Conservation (phyloP, 2,113 vertebrate genomes). For the Tragelaphus imberbis region DNA sequence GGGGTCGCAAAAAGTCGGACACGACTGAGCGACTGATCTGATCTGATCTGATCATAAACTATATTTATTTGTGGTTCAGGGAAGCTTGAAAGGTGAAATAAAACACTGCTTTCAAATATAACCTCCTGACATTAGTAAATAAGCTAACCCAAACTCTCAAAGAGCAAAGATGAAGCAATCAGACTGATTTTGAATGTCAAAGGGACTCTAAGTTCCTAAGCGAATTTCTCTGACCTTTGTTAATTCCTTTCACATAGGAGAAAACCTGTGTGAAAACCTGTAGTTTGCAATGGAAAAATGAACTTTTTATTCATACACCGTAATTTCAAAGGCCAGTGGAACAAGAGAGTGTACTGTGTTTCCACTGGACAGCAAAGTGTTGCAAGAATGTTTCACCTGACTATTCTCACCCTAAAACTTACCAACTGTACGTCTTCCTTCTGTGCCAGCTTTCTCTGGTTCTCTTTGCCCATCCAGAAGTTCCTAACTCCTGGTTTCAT, state of each 20-base stretch:
- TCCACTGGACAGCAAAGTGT: not conserved
- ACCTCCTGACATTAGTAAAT: not conserved
- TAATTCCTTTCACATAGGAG: not conserved
- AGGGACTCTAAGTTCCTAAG: not conserved
- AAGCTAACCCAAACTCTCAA: not conserved
- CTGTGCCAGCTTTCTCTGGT: not conserved
- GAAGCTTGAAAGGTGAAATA: not conserved
- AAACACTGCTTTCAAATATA: constrained; percentile 11
- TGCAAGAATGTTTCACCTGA: not conserved
- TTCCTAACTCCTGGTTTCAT: not conserved
- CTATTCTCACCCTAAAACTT: not conserved
- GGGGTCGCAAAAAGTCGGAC: too few relatives aligned
- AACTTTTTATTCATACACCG: not conserved
- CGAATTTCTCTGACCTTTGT: not conserved
- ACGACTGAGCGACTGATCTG: too few relatives aligned
- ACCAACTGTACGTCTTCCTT: not conserved
- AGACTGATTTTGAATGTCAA: not conserved
- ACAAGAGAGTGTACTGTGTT: not conserved
- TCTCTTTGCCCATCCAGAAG: not conserved
- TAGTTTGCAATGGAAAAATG: not conserved
- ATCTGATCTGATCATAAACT: not conserved
- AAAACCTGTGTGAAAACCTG: not conserved
- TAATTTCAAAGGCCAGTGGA: not conserved
- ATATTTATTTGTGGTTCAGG: not conserved
- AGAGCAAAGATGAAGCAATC: not conserved